Evolutionary conservation across 2,888 invertebrate genomes (phyloP).

Genomic region (Noctua janthe): DNA sequence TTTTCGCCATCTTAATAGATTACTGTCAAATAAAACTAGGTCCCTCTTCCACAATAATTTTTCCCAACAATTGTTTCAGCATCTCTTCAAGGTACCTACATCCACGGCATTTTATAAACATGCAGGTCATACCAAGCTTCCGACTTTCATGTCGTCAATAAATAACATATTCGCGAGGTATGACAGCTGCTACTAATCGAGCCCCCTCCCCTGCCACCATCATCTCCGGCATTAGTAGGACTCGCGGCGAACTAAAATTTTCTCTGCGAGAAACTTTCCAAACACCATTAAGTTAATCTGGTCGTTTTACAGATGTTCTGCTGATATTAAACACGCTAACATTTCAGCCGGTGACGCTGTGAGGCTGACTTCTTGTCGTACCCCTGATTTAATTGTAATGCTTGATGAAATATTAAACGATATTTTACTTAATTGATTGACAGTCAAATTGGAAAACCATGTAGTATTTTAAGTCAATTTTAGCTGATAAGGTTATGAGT

Average conservation of each 20-base stretch:
- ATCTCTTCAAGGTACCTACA: neutral
- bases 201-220: constrained; percentile 64
- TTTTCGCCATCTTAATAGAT: neutral
- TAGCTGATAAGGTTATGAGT: neutral
- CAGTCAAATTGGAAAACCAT: neutral
- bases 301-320: constrained; percentile 87
- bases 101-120: constrained; percentile 18
- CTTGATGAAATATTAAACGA: neutral
- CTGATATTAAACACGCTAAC: constrained; percentile 77
- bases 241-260: constrained; percentile 85
- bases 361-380: constrained; percentile 14
- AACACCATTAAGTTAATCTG: constrained; percentile 90
- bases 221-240: constrained; percentile 78
- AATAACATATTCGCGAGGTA: constrained; percentile 85
- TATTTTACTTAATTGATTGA: neutral
- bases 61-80: neutral
- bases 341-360: constrained; percentile 6
- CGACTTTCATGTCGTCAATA: constrained; percentile 76
- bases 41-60: neutral
- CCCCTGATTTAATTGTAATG: constrained; percentile 8
- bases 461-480: neutral
- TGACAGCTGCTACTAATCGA: constrained; percentile 89
- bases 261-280: constrained; percentile 84
- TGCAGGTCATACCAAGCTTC: constrained; percentile 60
- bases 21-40: neutral